Conservation (phyloP, 2,797 vertebrate genomes). For the Smutsia gigantea region DNA sequence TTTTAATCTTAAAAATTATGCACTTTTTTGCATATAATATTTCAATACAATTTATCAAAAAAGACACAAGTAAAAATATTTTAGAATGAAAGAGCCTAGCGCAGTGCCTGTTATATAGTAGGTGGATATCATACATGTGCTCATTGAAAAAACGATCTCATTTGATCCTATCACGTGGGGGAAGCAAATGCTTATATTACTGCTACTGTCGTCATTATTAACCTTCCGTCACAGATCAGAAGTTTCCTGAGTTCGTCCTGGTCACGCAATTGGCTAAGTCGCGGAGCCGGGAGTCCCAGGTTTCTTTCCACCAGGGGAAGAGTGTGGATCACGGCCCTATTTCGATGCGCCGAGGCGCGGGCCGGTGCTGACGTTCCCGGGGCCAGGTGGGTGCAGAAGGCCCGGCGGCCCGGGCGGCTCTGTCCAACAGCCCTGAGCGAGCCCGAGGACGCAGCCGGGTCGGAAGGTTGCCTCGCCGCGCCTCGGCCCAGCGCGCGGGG, state of each 20-base stretch:
- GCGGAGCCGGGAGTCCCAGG: background rate
- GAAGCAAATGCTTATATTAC: background rate
- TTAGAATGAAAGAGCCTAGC: background rate
- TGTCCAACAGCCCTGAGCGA: accelerated
- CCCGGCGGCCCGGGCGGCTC: background rate
- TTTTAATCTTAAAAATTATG: background rate
- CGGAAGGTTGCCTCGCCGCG: accelerated
- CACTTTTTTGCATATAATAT: background rate
- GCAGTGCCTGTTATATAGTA: background rate
- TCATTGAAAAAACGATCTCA: background rate
- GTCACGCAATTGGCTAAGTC: background rate
- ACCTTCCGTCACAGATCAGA: background rate
- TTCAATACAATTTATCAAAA: background rate
- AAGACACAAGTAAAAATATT: background rate
- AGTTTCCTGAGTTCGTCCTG: background rate
- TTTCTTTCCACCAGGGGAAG: background rate
- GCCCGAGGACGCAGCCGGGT: accelerated
- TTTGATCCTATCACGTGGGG: accelerated
- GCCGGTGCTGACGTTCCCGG: accelerated
- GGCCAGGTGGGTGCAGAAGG: background rate
- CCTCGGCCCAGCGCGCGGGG: accelerated
- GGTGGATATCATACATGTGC: background rate
- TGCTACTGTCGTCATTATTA: background rate
- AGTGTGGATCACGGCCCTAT: background rate
- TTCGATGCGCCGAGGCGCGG: accelerated